phyloP scores from a whole-genome alignment of 2,888 invertebrate genomes.

The Harmothoe impar region DNA sequence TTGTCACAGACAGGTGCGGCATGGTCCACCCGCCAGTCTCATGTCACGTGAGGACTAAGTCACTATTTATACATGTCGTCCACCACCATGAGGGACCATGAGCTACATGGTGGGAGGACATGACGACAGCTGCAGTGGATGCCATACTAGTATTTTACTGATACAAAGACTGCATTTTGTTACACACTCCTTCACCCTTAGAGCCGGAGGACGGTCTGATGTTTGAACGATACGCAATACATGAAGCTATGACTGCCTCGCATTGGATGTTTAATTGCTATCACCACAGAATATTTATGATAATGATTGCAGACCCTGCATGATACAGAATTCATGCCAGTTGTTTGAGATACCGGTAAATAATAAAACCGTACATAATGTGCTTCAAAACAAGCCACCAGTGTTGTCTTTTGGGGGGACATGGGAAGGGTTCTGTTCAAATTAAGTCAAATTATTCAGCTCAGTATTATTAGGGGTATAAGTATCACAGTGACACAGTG shows the following conservation, averaged over 20 bases:
- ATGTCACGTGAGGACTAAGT: background rate
- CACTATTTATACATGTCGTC: background rate
- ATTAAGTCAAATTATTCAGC: too few species aligned
- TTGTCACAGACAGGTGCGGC: background rate
- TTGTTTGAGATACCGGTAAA: background rate
- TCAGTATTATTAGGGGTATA: too few species aligned
- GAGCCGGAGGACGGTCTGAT: background rate
- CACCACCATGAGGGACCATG: background rate
- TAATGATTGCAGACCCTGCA: background rate
- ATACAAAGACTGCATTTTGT: background rate
- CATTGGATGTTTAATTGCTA: background rate
- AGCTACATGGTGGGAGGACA: background rate
- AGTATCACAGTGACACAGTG: too few species aligned
- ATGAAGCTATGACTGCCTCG: background rate
- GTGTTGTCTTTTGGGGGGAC: too few species aligned
- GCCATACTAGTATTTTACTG: background rate
- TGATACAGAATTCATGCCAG: background rate
- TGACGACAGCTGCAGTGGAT: background rate
- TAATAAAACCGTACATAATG: slow-evolving; percentile 2
- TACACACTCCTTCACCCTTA: background rate
- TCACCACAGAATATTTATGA: slow-evolving; percentile 13
- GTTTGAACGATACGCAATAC: background rate
- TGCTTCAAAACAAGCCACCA: background rate
- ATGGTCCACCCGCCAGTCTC: background rate
- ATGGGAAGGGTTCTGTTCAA: too few species aligned